These are phyloP conservation scores for Muschampia plurimacula DNA, from an alignment of 2,888 invertebrate species.

Conservation along the genomic window DNA sequence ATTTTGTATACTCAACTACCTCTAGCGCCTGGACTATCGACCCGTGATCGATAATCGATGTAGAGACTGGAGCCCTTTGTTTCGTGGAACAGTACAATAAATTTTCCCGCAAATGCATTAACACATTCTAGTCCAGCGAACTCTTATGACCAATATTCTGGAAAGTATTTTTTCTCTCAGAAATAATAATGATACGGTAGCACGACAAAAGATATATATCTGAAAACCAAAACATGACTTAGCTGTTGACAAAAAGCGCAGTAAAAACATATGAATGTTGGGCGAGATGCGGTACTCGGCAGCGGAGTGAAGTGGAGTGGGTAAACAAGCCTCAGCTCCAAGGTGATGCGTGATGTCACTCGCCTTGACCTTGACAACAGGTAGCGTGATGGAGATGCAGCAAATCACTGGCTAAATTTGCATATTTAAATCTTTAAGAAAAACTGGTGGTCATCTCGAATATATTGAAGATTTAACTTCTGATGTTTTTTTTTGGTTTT, in stretches of 20 bases:
- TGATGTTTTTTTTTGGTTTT: neutral
- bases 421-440: slow-evolving; percentile 31
- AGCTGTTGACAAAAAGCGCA: slow-evolving; percentile 24
- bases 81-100: slow-evolving; percentile 16
- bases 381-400: slow-evolving; percentile 33
- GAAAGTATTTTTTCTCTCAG: slow-evolving; percentile 7
- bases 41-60: too few species aligned
- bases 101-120: slow-evolving; percentile 14
- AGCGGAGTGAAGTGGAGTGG: slow-evolving; percentile 23
- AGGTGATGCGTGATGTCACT: slow-evolving; percentile 34
- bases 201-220: slow-evolving; percentile 22
- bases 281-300: neutral
- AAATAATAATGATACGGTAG: slow-evolving; percentile 16
- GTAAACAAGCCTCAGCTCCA: slow-evolving; percentile 16
- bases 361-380: slow-evolving; percentile 37
- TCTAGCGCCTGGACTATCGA: too few species aligned
- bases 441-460: slow-evolving; percentile 15
- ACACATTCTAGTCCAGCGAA: slow-evolving; percentile 18
- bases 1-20: too few species aligned
- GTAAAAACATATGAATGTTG: slow-evolving; percentile 10
- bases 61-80: neutral
- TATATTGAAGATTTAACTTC: neutral
- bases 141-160: slow-evolving; percentile 9
- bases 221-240: slow-evolving; percentile 19
- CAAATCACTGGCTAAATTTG: slow-evolving; percentile 23